Evolutionary conservation across 2,888 invertebrate species (phyloP).

Genomic region (Yponomeuta malinellus): DNA sequence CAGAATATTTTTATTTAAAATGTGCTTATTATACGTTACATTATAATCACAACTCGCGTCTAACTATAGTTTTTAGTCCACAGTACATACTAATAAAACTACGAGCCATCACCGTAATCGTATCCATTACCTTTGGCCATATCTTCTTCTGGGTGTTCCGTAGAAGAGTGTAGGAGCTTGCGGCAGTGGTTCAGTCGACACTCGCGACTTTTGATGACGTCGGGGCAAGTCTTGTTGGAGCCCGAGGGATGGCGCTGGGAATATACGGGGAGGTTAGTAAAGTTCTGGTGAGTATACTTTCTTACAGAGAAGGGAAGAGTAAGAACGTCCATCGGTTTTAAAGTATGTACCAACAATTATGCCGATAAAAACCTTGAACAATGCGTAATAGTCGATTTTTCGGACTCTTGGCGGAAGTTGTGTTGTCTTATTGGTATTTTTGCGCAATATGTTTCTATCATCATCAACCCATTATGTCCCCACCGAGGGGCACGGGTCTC

Average conservation of each 20-base stretch:
- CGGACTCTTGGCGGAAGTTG: no score
- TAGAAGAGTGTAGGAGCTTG: slow-evolving; percentile 17
- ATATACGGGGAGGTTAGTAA: background rate
- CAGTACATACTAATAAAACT: background rate
- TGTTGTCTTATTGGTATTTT: no score
- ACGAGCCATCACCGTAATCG: background rate
- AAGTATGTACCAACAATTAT: no score
- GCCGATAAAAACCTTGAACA: no score
- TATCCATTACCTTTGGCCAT: background rate
- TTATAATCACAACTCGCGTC: background rate
- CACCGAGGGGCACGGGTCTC: no score
- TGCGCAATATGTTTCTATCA: no score
- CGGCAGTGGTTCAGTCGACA: slow-evolving; percentile 48
- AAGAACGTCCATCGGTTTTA: no score
- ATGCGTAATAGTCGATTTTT: no score
- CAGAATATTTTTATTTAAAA: background rate
- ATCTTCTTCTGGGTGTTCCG: background rate
- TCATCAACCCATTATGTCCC: no score
- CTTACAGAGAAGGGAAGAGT: no score
- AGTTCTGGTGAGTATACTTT: background rate
- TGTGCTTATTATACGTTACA: background rate
- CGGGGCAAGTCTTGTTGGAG: slow-evolving; percentile 43
- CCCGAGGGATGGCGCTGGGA: slow-evolving; percentile 34
- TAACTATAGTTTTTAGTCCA: background rate
- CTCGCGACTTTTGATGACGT: slow-evolving; percentile 48